phyloP scores from a whole-genome alignment of 2,888 invertebrate genomes.

The Lithodes maja region DNA sequence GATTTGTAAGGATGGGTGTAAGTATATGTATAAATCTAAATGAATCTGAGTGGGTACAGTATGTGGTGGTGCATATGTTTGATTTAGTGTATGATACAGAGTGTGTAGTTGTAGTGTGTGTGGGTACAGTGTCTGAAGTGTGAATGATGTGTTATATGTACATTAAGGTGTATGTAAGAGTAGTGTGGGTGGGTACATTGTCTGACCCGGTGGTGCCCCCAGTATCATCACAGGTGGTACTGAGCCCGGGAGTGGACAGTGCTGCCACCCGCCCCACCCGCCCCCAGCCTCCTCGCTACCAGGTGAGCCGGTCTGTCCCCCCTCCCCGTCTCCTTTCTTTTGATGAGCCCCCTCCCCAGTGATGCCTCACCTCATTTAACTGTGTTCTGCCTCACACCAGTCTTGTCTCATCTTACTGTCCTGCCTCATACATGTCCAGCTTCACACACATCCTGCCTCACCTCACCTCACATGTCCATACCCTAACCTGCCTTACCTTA shows the following conservation, averaged over 20 bases:
- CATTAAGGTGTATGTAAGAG: neutral
- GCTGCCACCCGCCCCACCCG: slow-evolving; percentile 64
- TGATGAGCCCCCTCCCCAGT: neutral
- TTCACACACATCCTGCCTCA: neutral
- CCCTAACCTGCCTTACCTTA: neutral
- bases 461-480: neutral
- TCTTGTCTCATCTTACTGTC: neutral
- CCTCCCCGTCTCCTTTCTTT: neutral
- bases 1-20: too few species aligned
- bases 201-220: slow-evolving; percentile 56
- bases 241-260: slow-evolving; percentile 66
- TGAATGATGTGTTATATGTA: slow-evolving; percentile 7
- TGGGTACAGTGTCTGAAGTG: neutral
- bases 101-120: neutral
- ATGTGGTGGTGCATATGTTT: neutral
- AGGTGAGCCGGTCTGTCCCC: slow-evolving; percentile 45
- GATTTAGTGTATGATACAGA: neutral
- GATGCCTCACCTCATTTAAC: neutral
- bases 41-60: neutral
- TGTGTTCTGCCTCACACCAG: neutral
- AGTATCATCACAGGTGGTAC: slow-evolving; percentile 69
- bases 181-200: slow-evolving; percentile 46
- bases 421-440: neutral
- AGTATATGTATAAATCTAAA: too few species aligned
- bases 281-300: slow-evolving; percentile 64